These are phyloP conservation scores for Antheraea pernyi DNA, from an alignment of 1,140 invertebrate species.

Conservation along the genomic window DNA sequence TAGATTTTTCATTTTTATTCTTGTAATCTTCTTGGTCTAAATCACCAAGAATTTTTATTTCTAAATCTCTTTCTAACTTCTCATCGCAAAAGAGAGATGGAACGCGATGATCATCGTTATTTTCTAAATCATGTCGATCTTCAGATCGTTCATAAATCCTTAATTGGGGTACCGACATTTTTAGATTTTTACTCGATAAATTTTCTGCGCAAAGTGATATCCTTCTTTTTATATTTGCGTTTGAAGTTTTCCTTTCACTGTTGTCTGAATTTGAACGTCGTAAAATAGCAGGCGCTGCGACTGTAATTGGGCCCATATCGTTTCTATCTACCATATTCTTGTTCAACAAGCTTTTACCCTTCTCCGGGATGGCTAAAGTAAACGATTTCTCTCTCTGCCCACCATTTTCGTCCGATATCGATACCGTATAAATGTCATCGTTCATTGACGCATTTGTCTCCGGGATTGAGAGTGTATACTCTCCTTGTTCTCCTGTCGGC, in stretches of 20 bases:
- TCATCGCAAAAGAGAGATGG: conserved; percentile 77
- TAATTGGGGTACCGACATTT: conserved; percentile 31
- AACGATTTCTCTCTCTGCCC: conserved; percentile 65
- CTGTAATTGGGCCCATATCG: conserved; percentile 44
- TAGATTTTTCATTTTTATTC: conserved; percentile 36
- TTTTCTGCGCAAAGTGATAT: conserved; percentile 72
- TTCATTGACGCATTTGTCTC: conserved; percentile 75
- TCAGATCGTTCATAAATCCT: conserved; percentile 35
- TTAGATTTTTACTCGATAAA: conserved; percentile 46
- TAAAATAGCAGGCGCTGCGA: conserved; percentile 70
- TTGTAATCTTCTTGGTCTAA: conserved; percentile 60
- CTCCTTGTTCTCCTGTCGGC: conserved; percentile 71
- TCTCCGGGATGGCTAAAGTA: conserved; percentile 73
- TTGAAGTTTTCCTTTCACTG: conserved; percentile 63
- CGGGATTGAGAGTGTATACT: conserved; percentile 75
- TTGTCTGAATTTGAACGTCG: conserved; percentile 75
- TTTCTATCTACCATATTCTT: conserved; percentile 61
- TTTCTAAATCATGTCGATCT: conserved; percentile 37
- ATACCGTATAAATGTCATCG: conserved; percentile 76
- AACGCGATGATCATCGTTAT: conserved; percentile 65
- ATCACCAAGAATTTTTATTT: conserved; percentile 55
- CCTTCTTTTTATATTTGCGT: conserved; percentile 62
- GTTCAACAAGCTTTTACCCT: conserved; percentile 70
- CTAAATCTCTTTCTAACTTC: conserved; percentile 72
- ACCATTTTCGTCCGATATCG: conserved; percentile 70